Conservation (phyloP, 2,888 invertebrate species). For the Disparrhopalites patrizii region DNA sequence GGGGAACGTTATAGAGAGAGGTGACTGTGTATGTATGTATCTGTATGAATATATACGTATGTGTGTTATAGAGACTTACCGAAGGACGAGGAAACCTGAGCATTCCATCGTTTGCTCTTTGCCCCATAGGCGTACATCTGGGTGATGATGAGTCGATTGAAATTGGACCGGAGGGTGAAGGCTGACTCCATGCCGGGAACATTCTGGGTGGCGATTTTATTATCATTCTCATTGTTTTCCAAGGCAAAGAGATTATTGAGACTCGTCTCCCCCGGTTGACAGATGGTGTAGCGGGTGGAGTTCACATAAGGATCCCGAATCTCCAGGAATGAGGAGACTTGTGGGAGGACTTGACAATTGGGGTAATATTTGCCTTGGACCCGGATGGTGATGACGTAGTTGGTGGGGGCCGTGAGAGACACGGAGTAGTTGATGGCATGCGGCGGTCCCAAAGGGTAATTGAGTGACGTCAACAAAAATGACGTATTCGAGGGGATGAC, state of each 20-base stretch:
- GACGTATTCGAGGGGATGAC: slow-evolving; percentile 35
- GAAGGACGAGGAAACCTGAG: slow-evolving; percentile 36
- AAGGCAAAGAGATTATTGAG: slow-evolving; percentile 19
- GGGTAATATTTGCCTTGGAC: slow-evolving; percentile 33
- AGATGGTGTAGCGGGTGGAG: slow-evolving; percentile 38
- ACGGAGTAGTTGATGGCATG: slow-evolving; percentile 54
- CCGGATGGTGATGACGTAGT: slow-evolving; percentile 58
- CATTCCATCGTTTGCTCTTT: slow-evolving; percentile 41
- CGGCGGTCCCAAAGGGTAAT: slow-evolving; percentile 47
- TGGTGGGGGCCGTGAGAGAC: slow-evolving; percentile 61
- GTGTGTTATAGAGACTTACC: slow-evolving; percentile 43
- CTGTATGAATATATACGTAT: no score
- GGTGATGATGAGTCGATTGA: slow-evolving; percentile 45
- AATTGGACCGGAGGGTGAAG: slow-evolving; percentile 43
- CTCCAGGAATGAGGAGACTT: slow-evolving; percentile 37
- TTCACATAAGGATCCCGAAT: slow-evolving; percentile 45
- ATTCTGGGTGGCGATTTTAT: slow-evolving; percentile 17
- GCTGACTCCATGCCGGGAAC: slow-evolving; percentile 22
- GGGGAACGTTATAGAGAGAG: no score
- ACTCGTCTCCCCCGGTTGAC: slow-evolving; percentile 36
- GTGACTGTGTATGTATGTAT: no score
- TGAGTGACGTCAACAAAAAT: slow-evolving; percentile 40
- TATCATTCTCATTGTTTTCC: slow-evolving; percentile 24
- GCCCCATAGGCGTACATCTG: slow-evolving; percentile 42
- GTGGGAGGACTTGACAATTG: slow-evolving; percentile 33